These are phyloP conservation scores for Aythya baeri DNA, from an alignment of 2,113 vertebrate genomes.

Conservation along the genomic window DNA sequence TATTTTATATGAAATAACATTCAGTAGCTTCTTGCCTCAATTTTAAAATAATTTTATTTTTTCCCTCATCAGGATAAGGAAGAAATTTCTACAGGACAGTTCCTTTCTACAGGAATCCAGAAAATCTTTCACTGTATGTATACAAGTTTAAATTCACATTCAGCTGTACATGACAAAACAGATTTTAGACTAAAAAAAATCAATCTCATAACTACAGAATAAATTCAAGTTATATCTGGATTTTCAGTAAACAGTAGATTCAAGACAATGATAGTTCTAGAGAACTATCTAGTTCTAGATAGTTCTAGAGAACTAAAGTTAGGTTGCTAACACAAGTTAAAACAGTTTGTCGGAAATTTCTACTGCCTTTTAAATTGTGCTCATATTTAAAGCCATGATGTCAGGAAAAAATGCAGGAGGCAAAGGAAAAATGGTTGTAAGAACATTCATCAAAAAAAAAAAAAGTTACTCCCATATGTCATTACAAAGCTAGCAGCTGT, in stretches of 20 bases:
- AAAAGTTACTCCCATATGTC: slow-evolving; percentile 61
- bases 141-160: background rate
- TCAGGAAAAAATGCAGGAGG: slow-evolving; percentile 29
- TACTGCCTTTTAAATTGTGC: slow-evolving; percentile 25
- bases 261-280: slow-evolving; percentile 16
- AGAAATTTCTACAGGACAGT: too few relatives aligned
- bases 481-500: slow-evolving; percentile 44
- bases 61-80: background rate
- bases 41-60: background rate
- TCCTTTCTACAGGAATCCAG: background rate
- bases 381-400: slow-evolving; percentile 29
- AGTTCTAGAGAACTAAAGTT: slow-evolving; percentile 9
- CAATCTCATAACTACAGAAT: background rate
- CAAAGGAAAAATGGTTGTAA: background rate
- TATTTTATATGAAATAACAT: background rate
- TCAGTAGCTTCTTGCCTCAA: background rate
- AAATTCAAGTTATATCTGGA: background rate
- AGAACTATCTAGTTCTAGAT: too few relatives aligned
- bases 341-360: slow-evolving; percentile 23
- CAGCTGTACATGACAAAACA: background rate
- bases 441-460: background rate
- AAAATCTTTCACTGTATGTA: background rate
- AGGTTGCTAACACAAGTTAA: background rate
- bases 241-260: background rate
- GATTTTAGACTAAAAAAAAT: background rate